Evolutionary conservation across 2,888 invertebrate genomes (phyloP).

Genomic region (Tuta absoluta): DNA sequence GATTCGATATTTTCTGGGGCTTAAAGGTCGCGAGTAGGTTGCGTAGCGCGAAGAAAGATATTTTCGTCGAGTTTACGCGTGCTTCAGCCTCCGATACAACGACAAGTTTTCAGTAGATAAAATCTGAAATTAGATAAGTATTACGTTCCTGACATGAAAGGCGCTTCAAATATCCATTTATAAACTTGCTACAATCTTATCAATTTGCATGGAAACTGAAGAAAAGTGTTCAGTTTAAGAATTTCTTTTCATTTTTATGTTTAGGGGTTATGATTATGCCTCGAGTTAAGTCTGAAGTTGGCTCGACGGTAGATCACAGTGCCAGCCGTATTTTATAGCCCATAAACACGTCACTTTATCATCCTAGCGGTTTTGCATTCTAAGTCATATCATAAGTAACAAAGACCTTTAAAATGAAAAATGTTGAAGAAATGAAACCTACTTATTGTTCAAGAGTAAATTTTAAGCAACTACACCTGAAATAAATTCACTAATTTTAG

Average conservation of each 20-base stretch:
- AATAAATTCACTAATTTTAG: too few species aligned
- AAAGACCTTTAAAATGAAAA: slow-evolving; percentile 29
- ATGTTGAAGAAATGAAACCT: not conserved
- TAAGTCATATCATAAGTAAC: slow-evolving; percentile 49
- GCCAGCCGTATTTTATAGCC: slow-evolving; percentile 30
- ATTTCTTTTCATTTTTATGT: slow-evolving; percentile 19
- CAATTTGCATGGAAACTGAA: not conserved
- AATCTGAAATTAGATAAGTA: slow-evolving; percentile 4
- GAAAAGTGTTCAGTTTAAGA: not conserved
- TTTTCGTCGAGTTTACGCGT: not conserved
- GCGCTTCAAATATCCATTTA: not conserved
- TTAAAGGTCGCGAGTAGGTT: not conserved
- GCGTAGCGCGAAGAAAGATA: not conserved
- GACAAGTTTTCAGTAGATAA: slow-evolving; percentile 4
- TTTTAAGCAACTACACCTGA: too few species aligned
- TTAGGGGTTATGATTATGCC: slow-evolving; percentile 13
- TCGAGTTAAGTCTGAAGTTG: slow-evolving; percentile 45
- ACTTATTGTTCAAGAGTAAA: not conserved
- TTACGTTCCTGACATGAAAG: not conserved
- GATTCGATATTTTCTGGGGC: not conserved
- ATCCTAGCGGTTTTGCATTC: slow-evolving; percentile 50
- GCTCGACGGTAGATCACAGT: slow-evolving; percentile 43
- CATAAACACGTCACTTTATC: slow-evolving; percentile 41
- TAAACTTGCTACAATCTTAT: not conserved
- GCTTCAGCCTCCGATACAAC: not conserved